Base-by-base conservation (phyloP, 2,888 invertebrate genomes). In the Elegia similella region DNA sequence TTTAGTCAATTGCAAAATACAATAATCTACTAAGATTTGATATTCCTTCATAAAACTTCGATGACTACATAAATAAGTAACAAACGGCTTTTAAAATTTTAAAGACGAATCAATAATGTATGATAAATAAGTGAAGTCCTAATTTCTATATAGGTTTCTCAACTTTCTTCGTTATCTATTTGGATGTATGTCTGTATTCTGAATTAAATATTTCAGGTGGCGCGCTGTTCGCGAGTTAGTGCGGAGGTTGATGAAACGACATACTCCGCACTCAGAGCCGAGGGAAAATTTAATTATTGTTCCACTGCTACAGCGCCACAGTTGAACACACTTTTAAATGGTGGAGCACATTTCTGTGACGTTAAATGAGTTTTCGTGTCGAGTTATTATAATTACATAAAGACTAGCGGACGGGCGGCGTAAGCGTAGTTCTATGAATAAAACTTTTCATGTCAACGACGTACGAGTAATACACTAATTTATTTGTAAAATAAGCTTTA, bases 201-300 rank as follows among this genome's bases (percentile, higher is more conserved):
- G 81, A 84, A 86, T 88, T 84, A 86, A 88, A 88, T 88, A 88
- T 86, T 87, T 81, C 76, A 87, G 87, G 83, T 86, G 79, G 75
- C 71, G 80, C 74, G 78, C 75, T 71, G 73, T 73, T 73, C 74
- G 73, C 80, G 79, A 85, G 84, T 82, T 81, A 81, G 84, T 75
- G 80, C 76, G 70, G 76, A 80, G 83, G 81, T 84, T 84, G 86
- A 84, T 85, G 86, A 84, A 84, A 86, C 82, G 83, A 81, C 84
- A 82, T 80, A 79, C 81, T 82, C 80, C 74, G 77, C 82, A 76
- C 82, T 82, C 81, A 74, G 76, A 75, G 82, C 75, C 74, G 76
- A 74, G 79, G 74, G 82, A 82, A 86, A 86, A 88, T 89, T 87
- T 88, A 87, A 89, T 88, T 87, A 89, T 88, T 85, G 82, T 85